Evolutionary conservation across 1,140 invertebrate species (phyloP), one percentile per base, ranked within the genome.

Genomic region (Mizuhopecten yessoensis): DNA sequence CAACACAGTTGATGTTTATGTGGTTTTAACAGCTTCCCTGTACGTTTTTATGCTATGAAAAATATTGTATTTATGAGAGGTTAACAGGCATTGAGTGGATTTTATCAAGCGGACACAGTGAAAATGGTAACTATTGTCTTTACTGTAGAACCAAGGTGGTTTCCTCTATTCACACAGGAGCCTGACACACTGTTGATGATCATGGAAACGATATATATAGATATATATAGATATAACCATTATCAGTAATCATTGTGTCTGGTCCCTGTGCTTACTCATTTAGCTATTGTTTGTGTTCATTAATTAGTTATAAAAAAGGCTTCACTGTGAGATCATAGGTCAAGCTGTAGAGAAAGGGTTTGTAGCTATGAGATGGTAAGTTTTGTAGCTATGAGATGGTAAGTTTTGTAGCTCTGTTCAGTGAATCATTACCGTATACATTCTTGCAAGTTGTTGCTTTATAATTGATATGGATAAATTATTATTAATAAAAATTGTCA

Each of bases 391-490:
- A 29, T 75, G 57, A 75, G n/a, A 75, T 75, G n/a, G 3, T 17
- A 75, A 75, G 29, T 75, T 75, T 75, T 75, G 57, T 75, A n/a
- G 57, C 57, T 75, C 3, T 75, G 57, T 75, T 75, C 57, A 29
- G 57, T 75, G 57, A 75, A 75, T 75, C 57, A 29, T 75, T 75
- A 75, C 57, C n/a, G 57, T 75, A 75, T 75, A 75, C 57, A 75
- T 75, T 75, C 57, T 75, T 75, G 57, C 57, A 75, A 75, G 57
- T 75, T 75, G 57, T 75, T 75, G 57, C 57, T 75, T 75, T 29
- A 75, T 75, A 75, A 75, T 75, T 75, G 57, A 75, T 57, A 57
- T 75, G 57, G 57, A 75, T 75, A 75, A 75, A 75, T 75, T 75
- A 75, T 75, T 75, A 75, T 75, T 75, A 75, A 75, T 75, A 75